Evolutionary conservation across 2,888 invertebrate species (phyloP), one percentile per base, ranked within the genome.

Genomic region (Microdon myrmicae): DNA sequence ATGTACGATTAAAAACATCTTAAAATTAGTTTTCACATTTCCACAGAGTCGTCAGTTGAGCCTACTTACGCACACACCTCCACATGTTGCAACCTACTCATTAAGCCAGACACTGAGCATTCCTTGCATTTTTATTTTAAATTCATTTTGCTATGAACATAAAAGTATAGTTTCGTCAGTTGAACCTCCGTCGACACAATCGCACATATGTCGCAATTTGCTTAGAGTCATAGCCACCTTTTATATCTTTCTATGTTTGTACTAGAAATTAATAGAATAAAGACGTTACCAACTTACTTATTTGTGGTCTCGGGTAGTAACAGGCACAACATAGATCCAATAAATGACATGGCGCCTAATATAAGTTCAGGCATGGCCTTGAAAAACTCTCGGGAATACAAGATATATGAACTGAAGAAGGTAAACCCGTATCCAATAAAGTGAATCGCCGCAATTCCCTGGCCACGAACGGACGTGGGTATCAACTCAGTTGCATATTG

Each of bases 401-500:
- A 71, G 26, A 85, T 82, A 66, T 83, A 83, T 0, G 84, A 81
- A 66, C 85, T 84, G 70, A 84, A 82, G 72, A 86, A 85, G 43
- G 84, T 84, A n/a, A 84, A 84, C 1, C 82, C 83, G 69, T 84
- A 85, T 5, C 86, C 86, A 48, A 83, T 82, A 2, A 86, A 84
- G 71, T 86, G 85, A 2, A 85, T 82, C 1, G 82, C 81, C 0
- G 84, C 83, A 16, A 86, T 83, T 7, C 86, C 86, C 70, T 86
- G 85, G 0, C 85, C 86, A 14, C 86, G 77, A 2, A 86, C 83
- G 60, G 83, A 84, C 1, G 86, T 86, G 9, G 87, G 86, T 48
- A 86, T 83, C 16, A 87, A 71, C 71, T 87, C 86, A 1, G 86
- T 84, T 13, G 85, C 85, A 70, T 86, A 87, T 70, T 87, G 87